Evolutionary conservation across 2,113 vertebrate species (phyloP).

Genomic region (Psilopsiagon aurifrons): DNA sequence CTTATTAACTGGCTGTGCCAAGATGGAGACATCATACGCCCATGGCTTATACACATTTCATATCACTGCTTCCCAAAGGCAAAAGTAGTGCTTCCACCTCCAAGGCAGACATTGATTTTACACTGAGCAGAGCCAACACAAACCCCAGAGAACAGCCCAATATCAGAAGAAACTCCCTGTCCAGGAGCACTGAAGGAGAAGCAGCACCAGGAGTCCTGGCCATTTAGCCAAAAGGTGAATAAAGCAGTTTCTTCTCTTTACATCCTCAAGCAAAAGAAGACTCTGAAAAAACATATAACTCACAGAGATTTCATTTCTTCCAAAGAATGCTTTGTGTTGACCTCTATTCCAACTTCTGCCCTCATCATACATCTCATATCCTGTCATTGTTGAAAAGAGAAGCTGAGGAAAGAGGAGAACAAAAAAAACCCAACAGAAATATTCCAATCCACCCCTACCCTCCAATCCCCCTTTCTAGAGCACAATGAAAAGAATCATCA

Average conservation of each 20-base stretch:
- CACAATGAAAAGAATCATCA: not conserved
- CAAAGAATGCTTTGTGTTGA: not conserved
- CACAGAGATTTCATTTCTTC: not conserved
- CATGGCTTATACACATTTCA: not conserved
- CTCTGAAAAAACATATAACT: not conserved
- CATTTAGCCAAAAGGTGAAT: not conserved
- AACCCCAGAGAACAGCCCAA: not conserved
- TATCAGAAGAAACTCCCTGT: not conserved
- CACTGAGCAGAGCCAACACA: not conserved
- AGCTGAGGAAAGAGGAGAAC: not conserved
- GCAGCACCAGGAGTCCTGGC: not conserved
- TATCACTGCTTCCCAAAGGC: not conserved
- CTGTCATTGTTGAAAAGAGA: not conserved
- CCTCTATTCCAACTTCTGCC: not conserved
- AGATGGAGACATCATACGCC: accelerated
- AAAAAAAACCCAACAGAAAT: not conserved
- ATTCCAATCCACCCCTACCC: not conserved
- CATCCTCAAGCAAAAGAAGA: not conserved
- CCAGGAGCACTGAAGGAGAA: not conserved
- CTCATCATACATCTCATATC: not conserved
- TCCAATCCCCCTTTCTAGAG: not conserved
- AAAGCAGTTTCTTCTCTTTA: not conserved
- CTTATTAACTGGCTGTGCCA: not conserved
- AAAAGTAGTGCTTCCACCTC: not conserved
- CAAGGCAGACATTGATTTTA: not conserved